Evolutionary conservation across 2,797 vertebrate genomes (phyloP), one percentile per base, ranked within the genome.

Genomic region (Spheniscus humboldti): DNA sequence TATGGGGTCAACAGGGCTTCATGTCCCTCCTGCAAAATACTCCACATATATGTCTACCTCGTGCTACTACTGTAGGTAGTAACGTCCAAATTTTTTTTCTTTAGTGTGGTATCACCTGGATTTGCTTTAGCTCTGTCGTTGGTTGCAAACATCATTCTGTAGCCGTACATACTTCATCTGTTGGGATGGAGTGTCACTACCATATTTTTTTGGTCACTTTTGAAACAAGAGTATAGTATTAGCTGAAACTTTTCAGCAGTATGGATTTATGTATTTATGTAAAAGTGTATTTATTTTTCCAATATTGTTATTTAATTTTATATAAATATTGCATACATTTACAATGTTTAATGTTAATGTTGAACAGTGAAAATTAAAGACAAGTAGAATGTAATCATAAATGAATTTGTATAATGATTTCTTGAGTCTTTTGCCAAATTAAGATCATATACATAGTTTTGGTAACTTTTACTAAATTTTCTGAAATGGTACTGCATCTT

Each of bases 261-360:
- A 96, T 98, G 98, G 98, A 98, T 97, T 97, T 97, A 97, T 99
- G 98, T 99, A 99, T 99, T 99, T 99, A 98, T 99, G 98, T 99
- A 99, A 99, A 99, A 98, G 94, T 98, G 98, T 99, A 99, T 99
- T 99, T 99, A 99, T 99, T 99, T 99, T 98, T 99, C 98, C 98
- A 98, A 97, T 98, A 98, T 98, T 98, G 98, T 99, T 98, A 99
- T 99, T 99, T 99, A 99, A 99, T 98, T 98, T 99, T 98, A 98
- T 98, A 98, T 98, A 98, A 98, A 98, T 98, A 96, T 98, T 98
- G 97, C 98, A 97, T 98, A 97, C 98, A 97, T 98, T 98, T 96
- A 95, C 82, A 8, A 96, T 99, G 98, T 99, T 98, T 97, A 97
- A 98, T 98, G 98, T 97, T 97, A 97, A 98, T 97, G 92, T 97